Evolutionary conservation across 2,113 vertebrate genomes (phyloP), one percentile per base, ranked within the genome.

Genomic region (Cepphus grylle): DNA sequence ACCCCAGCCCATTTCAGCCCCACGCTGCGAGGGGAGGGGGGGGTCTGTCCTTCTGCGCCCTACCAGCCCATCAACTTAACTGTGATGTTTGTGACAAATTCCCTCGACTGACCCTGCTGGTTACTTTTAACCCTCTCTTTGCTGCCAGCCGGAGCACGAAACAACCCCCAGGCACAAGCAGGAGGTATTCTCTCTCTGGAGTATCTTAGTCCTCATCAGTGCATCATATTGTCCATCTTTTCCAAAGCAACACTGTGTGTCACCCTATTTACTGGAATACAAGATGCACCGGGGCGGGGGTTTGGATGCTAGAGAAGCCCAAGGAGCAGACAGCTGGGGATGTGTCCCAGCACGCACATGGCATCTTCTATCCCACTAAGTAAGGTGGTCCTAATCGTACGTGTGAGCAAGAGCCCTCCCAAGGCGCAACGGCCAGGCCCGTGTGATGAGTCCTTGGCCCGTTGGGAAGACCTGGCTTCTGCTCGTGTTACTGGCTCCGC

Each of bases 121-220:
- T 98, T 98, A 96, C 98, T 98, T 98, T 97, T 97, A 97, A 97
- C 96, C 96, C 95, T 96, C 96, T 96, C 93, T 97, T 97, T 98
- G 98, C 96, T 97, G 97, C 98, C 98, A 99, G 99, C 98, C 98
- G 99, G 99, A 99, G 97, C 99, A 98, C 94, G 99, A 99, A 98
- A 98, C 98, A 97, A 99, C 99, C 89, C 99, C 99, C 96, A 98
- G 98, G 97, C 99, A 99, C 98, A 99, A 99, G 97, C 99, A 99
- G 99, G 99, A 99, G 99, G 99, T 99, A 99, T 98, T 98, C 88
- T 96, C 40, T 97, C 92, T 96, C 95, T 96, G 97, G 90, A 97
- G 96, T 97, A 93, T 96, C 87, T 77, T 95, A 81, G 86, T 88
- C 69, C 81, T 93, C 93, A 93, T 95, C 55, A 88, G 81, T 91